Evolutionary conservation across 2,888 invertebrate species (phyloP).

Genomic region (Anagyrus pseudococci): DNA sequence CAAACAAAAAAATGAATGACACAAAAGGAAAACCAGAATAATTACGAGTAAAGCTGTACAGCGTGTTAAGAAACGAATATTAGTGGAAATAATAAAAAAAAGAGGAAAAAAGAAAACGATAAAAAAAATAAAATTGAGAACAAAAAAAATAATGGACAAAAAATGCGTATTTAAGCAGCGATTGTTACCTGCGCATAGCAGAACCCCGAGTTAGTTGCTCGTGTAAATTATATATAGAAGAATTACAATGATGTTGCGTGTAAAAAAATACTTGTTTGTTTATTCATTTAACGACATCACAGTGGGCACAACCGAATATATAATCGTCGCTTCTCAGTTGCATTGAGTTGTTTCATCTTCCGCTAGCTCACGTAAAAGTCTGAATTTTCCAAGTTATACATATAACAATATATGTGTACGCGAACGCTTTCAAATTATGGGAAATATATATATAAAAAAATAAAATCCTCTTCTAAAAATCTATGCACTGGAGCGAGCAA

Average conservation of each 20-base stretch:
- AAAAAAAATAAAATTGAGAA: not conserved
- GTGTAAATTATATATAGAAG: conserved; percentile 58
- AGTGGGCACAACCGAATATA: conserved; percentile 8
- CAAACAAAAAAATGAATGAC: conserved; percentile 4
- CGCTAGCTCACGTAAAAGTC: no score
- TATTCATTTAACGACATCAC: conserved; percentile 25
- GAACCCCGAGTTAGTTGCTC: conserved; percentile 45
- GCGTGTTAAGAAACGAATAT: conserved; percentile 24
- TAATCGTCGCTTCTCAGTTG: no score
- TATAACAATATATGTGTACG: no score
- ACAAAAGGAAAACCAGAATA: conserved; percentile 13
- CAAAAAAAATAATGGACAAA: not conserved
- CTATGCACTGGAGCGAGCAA: conserved; percentile 16
- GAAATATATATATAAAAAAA: no score
- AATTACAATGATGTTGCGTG: conserved; percentile 59
- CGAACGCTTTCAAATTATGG: no score
- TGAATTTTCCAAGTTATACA: no score
- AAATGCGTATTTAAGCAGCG: conserved; percentile 24
- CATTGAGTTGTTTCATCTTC: no score
- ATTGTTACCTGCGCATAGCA: conserved; percentile 45
- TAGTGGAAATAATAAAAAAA: conserved; percentile 19
- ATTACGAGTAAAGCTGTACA: conserved; percentile 22
- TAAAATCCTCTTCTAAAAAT: conserved; percentile 18
- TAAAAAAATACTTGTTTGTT: conserved; percentile 45
- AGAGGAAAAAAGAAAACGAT: conserved; percentile 32